phyloP scores from a whole-genome alignment of 2,797 vertebrate genomes.

The Phataginus tricuspis region DNA sequence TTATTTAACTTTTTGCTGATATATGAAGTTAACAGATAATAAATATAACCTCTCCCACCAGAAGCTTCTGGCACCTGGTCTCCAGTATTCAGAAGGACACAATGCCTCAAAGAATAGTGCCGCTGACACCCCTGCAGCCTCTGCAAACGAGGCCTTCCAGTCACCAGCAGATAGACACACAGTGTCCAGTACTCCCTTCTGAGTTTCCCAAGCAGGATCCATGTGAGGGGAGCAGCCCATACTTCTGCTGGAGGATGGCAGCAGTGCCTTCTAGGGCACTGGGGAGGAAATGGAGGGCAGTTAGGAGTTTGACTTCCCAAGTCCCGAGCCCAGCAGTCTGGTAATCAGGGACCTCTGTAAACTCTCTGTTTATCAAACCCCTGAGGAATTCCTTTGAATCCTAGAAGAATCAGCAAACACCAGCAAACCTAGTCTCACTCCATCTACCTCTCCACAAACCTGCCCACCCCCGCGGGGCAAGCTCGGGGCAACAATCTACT shows the following conservation, averaged over 20 bases:
- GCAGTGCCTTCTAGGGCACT: constrained; percentile 92
- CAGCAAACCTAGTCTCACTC: background rate
- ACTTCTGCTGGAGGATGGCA: constrained; percentile 90
- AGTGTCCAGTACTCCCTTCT: constrained; percentile 75
- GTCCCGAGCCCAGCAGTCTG: background rate
- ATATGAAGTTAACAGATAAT: background rate
- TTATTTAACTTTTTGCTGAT: constrained; percentile 23
- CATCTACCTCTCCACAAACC: background rate
- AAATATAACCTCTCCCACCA: background rate
- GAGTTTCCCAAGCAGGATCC: constrained; percentile 53
- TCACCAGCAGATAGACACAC: constrained; percentile 56
- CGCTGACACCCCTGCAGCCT: constrained; percentile 43
- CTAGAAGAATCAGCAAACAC: background rate
- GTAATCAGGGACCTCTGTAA: background rate
- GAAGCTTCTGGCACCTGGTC: background rate
- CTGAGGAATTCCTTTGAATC: constrained; percentile 1
- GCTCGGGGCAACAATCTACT: background rate
- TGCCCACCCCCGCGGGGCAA: background rate
- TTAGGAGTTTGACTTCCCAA: constrained; percentile 34
- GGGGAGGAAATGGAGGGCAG: constrained; percentile 71
- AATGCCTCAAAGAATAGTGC: background rate
- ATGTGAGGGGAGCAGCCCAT: constrained; percentile 86
- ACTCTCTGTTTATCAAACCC: background rate
- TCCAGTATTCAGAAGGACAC: background rate
- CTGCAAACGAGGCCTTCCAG: constrained; percentile 75